These are phyloP conservation scores for Cantharis nigra DNA, from an alignment of 2,888 invertebrate genomes.

Conservation along the genomic window DNA sequence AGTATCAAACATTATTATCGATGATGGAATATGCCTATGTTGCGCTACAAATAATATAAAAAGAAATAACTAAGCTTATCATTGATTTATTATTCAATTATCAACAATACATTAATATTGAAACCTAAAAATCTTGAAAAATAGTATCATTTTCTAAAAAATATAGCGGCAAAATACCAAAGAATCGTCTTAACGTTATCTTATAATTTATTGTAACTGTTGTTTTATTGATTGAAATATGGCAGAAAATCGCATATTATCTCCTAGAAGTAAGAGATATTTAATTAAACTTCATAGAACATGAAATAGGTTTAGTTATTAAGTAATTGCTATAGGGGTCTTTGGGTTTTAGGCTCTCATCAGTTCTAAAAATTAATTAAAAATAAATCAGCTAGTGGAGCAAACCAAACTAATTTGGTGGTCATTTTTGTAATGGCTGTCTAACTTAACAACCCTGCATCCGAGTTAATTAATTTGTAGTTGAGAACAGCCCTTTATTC, in stretches of 20 bases:
- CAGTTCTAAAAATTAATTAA: slow-evolving; percentile 39
- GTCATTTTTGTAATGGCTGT: slow-evolving; percentile 47
- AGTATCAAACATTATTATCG: not conserved
- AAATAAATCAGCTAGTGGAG: slow-evolving; percentile 42
- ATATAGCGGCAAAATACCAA: not conserved
- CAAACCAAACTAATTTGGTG: slow-evolving; percentile 44
- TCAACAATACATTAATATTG: not conserved
- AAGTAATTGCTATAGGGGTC: not conserved
- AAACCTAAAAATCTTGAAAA: not conserved
- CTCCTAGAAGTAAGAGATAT: not conserved
- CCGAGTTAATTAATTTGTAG: slow-evolving; percentile 46
- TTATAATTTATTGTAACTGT: not conserved
- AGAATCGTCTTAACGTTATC: not conserved
- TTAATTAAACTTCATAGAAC: not conserved
- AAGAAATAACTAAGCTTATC: not conserved
- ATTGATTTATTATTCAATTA: not conserved
- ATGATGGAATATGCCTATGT: not conserved
- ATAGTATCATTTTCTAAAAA: not conserved
- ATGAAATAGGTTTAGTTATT: not conserved
- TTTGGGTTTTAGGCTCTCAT: not conserved
- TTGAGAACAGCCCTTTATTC: slow-evolving; percentile 27
- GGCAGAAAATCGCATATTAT: not conserved
- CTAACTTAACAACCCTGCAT: slow-evolving; percentile 35
- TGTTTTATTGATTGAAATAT: not conserved
- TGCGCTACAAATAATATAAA: not conserved